Conservation (phyloP, 2,888 invertebrate species). For the Schizaphis graminum region DNA sequence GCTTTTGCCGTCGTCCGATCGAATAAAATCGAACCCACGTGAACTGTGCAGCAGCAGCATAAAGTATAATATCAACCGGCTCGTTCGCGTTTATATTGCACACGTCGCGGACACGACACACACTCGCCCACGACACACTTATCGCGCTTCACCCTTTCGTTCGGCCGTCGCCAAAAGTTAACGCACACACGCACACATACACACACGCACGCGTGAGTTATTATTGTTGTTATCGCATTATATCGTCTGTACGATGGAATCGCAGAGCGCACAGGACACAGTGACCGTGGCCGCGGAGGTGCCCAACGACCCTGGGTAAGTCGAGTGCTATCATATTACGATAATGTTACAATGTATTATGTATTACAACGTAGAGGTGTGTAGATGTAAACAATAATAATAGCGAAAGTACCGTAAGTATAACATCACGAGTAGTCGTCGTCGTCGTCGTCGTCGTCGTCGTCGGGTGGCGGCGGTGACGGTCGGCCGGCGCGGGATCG, state of each 20-base stretch:
- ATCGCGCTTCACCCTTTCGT: not conserved
- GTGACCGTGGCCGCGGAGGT: constrained; percentile 86
- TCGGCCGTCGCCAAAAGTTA: not conserved
- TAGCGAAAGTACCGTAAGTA: not conserved
- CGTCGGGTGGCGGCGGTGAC: not conserved
- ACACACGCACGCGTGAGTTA: constrained; percentile 4
- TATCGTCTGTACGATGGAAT: constrained; percentile 75
- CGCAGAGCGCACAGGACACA: constrained; percentile 81
- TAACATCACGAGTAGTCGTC: not conserved
- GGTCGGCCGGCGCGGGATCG: not conserved
- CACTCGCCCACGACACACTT: not conserved
- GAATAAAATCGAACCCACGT: not conserved
- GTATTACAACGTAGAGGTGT: not conserved
- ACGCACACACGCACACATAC: not conserved
- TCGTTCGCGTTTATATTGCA: not conserved
- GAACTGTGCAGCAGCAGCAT: not conserved
- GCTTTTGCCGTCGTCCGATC: not conserved
- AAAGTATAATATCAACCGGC: not conserved
- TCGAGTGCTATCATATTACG: constrained; percentile 23
- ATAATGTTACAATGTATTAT: not conserved
- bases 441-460: not conserved
- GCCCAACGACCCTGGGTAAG: constrained; percentile 78
- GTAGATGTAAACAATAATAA: not conserved
- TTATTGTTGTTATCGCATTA: not conserved
- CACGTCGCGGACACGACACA: not conserved